Percentiles rank a stretch among this genome's conserved stretches.
These are phyloP conservation scores for Grallaria varia DNA, from an alignment of 2,113 vertebrate species.

Conservation along the genomic window DNA sequence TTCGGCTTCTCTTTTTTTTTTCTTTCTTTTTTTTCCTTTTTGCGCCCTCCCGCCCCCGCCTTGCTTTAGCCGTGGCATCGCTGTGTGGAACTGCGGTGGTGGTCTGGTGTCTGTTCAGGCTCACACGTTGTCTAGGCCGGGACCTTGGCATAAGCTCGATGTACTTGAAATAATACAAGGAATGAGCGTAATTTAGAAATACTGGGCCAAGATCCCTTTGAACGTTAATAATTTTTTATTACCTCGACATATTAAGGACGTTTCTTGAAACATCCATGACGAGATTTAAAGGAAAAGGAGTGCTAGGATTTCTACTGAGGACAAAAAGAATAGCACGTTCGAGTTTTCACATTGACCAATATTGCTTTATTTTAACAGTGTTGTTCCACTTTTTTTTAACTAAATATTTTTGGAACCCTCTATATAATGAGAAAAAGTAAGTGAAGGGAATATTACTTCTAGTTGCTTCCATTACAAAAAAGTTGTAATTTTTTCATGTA, in stretches of 20 bases:
- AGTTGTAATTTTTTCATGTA: fast-evolving
- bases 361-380: neutral
- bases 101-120: neutral
- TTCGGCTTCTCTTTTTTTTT: neutral
- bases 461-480: neutral
- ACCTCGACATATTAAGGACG: fast-evolving
- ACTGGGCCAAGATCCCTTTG: fast-evolving
- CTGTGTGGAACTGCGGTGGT: neutral
- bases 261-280: fast-evolving
- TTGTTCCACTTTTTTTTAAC: neutral
- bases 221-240: neutral
- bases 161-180: fast-evolving
- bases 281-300: neutral
- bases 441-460: fast-evolving
- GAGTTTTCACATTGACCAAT: fast-evolving
- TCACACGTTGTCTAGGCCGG: neutral
- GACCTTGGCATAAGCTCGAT: fast-evolving
- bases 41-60: neutral
- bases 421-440: neutral
- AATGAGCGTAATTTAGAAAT: neutral
- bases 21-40: neutral
- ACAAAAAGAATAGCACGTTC: neutral
- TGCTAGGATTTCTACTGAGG: fast-evolving
- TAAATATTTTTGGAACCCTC: fast-evolving
- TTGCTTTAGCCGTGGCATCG: neutral